A percentile compares a stretch with the other conserved stretches of the same genome.
phyloP scores from a whole-genome alignment of 2,113 vertebrate species.

The Macquaria ambigua region DNA sequence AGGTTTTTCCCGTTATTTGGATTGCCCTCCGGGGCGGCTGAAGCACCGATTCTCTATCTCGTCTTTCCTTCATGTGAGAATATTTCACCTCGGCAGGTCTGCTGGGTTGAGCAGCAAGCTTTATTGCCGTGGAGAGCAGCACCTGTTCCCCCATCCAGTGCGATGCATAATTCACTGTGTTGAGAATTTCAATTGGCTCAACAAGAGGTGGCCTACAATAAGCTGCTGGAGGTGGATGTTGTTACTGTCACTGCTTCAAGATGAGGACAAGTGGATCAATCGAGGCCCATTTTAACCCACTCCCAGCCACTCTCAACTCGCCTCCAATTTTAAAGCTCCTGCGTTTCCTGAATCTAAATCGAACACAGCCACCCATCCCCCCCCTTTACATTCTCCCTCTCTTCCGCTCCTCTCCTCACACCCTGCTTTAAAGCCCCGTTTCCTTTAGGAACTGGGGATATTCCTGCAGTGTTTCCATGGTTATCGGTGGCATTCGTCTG shows the following conservation, averaged over 20 bases:
- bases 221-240: conserved; percentile 30
- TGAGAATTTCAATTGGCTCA: conserved; percentile 48
- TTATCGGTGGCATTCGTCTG: conserved; percentile 70
- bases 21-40: conserved; percentile 19
- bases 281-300: conserved; percentile 31
- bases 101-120: conserved; percentile 34
- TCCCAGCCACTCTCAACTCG: conserved; percentile 31
- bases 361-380: conserved; percentile 63
- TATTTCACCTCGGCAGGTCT: conserved; percentile 53
- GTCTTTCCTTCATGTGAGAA: conserved; percentile 37
- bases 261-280: conserved; percentile 50
- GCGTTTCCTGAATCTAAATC: conserved; percentile 63
- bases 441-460: conserved; percentile 63
- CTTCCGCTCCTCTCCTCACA: conserved; percentile 54
- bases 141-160: conserved; percentile 49
- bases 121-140: conserved; percentile 53
- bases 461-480: conserved; percentile 79
- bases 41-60: conserved; percentile 29
- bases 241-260: conserved; percentile 7
- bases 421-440: conserved; percentile 58
- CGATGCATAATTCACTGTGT: conserved; percentile 71
- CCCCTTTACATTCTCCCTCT: conserved; percentile 34
- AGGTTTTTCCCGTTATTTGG: conserved; percentile 33
- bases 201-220: conserved; percentile 28
- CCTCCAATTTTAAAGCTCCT: conserved; percentile 45